These are phyloP conservation scores for Tyrannus savana DNA, from an alignment of 2,113 vertebrate species.

Conservation along the genomic window DNA sequence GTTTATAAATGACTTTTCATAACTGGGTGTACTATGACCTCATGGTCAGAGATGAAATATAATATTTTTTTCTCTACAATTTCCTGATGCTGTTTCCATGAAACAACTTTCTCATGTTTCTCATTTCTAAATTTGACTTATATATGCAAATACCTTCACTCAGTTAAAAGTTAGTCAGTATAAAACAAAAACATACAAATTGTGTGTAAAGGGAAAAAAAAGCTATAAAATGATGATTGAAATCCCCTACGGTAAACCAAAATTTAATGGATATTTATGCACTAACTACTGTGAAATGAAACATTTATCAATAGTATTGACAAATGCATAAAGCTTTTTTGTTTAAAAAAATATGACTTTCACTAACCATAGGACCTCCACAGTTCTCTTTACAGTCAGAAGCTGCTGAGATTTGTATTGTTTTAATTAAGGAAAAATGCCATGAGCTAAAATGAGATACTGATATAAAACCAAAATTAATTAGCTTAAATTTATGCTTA, in stretches of 20 bases:
- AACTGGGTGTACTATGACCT: slow-evolving; percentile 11
- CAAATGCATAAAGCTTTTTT: background rate
- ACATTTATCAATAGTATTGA: background rate
- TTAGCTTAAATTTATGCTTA: background rate
- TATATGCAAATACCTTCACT: background rate
- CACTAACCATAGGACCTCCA: background rate
- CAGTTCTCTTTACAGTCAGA: background rate
- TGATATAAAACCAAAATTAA: background rate
- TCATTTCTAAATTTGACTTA: background rate
- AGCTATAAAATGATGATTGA: background rate
- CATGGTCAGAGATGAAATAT: slow-evolving; percentile 16
- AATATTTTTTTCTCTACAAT: slow-evolving; percentile 39
- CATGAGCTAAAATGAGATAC: background rate
- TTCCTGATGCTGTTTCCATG: slow-evolving; percentile 33
- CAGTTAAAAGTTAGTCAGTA: background rate
- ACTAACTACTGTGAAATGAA: background rate
- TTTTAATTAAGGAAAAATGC: background rate
- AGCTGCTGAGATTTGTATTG: background rate
- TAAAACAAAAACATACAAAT: background rate
- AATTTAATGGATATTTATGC: background rate
- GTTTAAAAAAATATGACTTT: background rate
- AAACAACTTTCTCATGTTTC: slow-evolving; percentile 28
- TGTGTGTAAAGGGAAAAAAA: background rate
- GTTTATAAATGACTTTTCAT: slow-evolving; percentile 46
- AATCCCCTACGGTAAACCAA: background rate